Conservation (phyloP, 2,113 vertebrate genomes). For the Catagonus wagneri region DNA sequence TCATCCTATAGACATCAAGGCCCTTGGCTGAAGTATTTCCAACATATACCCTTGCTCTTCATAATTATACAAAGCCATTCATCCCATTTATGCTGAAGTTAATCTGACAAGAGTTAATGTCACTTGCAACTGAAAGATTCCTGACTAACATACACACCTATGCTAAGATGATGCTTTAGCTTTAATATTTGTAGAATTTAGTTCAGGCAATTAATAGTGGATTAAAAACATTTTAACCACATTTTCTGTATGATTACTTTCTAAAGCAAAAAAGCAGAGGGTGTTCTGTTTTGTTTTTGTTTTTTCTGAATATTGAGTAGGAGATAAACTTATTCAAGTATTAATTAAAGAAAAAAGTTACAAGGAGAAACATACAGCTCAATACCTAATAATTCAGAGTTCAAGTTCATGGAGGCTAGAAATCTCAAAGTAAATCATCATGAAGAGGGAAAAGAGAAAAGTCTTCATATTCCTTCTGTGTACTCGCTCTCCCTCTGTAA, state of each 20-base stretch:
- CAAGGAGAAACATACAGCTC: background rate
- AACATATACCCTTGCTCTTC: background rate
- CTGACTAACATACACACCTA: background rate
- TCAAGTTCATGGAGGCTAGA: slow-evolving; percentile 9
- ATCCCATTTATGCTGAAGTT: background rate
- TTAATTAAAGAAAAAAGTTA: background rate
- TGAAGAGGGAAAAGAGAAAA: background rate
- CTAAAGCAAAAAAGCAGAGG: background rate
- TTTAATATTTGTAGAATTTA: background rate
- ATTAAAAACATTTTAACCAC: background rate
- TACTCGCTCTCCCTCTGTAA: background rate
- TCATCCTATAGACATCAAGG: background rate
- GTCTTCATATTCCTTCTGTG: background rate
- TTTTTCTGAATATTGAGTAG: slow-evolving; percentile 34
- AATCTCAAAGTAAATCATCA: background rate
- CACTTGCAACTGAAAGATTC: background rate
- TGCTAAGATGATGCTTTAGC: background rate
- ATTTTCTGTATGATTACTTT: slow-evolving; percentile 14
- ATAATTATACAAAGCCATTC: background rate
- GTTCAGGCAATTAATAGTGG: background rate
- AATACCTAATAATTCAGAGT: background rate
- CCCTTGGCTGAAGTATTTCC: background rate
- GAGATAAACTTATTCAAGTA: background rate
- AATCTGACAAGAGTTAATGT: background rate
- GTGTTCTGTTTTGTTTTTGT: slow-evolving; percentile 11